Base-by-base conservation (phyloP, 1,140 invertebrate genomes). In the Procambarus clarkii region DNA sequence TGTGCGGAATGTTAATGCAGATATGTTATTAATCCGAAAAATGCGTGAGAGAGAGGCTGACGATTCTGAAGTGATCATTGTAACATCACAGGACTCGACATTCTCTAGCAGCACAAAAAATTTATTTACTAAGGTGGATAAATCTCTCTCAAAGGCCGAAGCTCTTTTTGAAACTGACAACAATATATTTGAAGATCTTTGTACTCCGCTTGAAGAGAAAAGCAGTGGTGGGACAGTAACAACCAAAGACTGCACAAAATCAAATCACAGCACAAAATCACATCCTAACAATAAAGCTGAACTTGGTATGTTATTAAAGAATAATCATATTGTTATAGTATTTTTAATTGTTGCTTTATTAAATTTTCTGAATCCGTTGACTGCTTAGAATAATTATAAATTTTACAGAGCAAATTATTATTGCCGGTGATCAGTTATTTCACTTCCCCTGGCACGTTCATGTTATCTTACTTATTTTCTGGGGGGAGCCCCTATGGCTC, bases 1-100 rank as follows among this genome's bases (percentile, higher is more conserved):
- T 18, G 21, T 88, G 58, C 50, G 77, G 13, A 88, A 88, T 69
- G 86, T 88, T n/a, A 64, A 88, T 13, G 45, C 45, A 46, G 86
- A 88, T 44, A 21, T 88, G 76, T 54, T 21, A 21, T 8, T 88
- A 7, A 64, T 88, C 7, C 80, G 69, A 48, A 44, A 80, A 24
- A 79, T 79, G 18, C 86, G 86, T 18, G 2, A 88, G 50, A 24
- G 78, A 44, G 45, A 60, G 18, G 4, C 8, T 7, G 46, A 60
- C 2, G 85, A 78, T 45, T 50, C 74, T 45, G 71, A 64, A 58
- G 15, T 86, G 50, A 86, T 58, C 18, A 48, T 50, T 1, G 45
- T n/a, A 46, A 34, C 54, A 18, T 80, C 82, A 11, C 89, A 78
- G 24, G 88, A 45, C 15, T 21, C 80, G 3, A 18, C 58, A 21